Evolutionary conservation across 1,140 invertebrate species (phyloP).

Genomic region (Drosophila tani): DNA sequence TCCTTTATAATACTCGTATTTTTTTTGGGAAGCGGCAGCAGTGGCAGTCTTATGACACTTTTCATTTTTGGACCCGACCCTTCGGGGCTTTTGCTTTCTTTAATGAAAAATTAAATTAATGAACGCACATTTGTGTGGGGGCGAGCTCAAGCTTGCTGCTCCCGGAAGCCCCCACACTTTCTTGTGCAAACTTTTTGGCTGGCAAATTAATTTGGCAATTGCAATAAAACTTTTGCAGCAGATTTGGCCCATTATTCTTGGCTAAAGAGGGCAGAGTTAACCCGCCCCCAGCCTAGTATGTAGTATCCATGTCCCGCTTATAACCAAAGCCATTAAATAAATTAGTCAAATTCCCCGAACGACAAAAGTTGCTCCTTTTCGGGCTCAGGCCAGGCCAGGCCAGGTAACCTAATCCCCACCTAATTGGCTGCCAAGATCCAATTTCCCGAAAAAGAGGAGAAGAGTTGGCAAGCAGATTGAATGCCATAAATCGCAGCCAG

Average conservation of each 20-base stretch:
- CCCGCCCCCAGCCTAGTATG: too few species aligned
- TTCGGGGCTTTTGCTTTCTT: slow-evolving; percentile 24
- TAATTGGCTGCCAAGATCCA: slow-evolving; percentile 42
- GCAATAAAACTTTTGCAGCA: slow-evolving; percentile 54
- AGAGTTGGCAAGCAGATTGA: slow-evolving; percentile 55
- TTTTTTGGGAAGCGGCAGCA: neutral
- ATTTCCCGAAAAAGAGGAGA: slow-evolving; percentile 6
- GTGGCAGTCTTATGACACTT: slow-evolving; percentile 43
- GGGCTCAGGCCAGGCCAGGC: neutral
- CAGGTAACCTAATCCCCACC: slow-evolving; percentile 33
- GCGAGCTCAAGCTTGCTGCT: neutral
- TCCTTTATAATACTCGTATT: neutral
- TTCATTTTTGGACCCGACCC: slow-evolving; percentile 20
- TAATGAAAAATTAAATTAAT: slow-evolving; percentile 58
- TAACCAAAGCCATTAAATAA: slow-evolving; percentile 53
- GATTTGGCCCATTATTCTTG: slow-evolving; percentile 50
- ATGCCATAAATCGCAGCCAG: slow-evolving; percentile 53
- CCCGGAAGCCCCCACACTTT: neutral
- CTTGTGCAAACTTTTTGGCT: slow-evolving; percentile 30
- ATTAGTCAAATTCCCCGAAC: slow-evolving; percentile 37
- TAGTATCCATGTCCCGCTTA: slow-evolving; percentile 33
- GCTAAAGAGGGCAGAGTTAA: slow-evolving; percentile 19
- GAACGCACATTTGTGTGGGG: slow-evolving; percentile 47
- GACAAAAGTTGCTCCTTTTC: slow-evolving; percentile 23
- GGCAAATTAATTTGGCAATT: slow-evolving; percentile 55